phyloP scores from a whole-genome alignment of 2,113 vertebrate species.

The Phalacrocorax carbo region DNA sequence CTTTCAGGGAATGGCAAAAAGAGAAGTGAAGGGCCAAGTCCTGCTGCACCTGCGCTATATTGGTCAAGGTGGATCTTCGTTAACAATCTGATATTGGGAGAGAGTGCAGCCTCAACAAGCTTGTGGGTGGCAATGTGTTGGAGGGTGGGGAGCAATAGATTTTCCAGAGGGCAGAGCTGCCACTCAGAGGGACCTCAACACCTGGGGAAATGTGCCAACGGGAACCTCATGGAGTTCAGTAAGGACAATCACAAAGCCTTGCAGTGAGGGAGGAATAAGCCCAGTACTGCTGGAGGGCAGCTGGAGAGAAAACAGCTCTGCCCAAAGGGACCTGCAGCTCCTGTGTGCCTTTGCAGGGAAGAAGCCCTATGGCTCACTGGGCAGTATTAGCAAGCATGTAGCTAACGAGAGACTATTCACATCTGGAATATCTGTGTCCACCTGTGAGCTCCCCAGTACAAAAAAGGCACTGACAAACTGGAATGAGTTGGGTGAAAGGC shows the following conservation, averaged over 20 bases:
- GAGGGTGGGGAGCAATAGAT: not conserved
- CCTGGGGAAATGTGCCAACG: not conserved
- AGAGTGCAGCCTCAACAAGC: not conserved
- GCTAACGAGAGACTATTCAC: not conserved
- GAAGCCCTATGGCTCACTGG: not conserved
- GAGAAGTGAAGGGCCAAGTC: not conserved
- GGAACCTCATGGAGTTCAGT: not conserved
- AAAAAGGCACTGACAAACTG: not conserved
- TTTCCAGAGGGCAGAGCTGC: not conserved
- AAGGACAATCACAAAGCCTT: not conserved
- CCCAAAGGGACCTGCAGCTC: not conserved
- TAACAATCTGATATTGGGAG: not conserved
- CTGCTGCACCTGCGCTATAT: not conserved
- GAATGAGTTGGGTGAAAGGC: not conserved
- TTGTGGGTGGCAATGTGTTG: not conserved
- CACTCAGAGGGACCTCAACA: not conserved
- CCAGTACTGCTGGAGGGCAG: not conserved
- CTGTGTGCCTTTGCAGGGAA: not conserved
- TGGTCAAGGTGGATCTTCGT: not conserved
- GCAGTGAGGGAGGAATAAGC: not conserved
- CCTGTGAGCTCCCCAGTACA: not conserved
- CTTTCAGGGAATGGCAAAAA: not conserved
- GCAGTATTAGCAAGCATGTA: not conserved
- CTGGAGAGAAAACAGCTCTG: not conserved
- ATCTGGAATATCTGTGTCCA: not conserved